Base-by-base conservation (phyloP, 2,797 vertebrate species). In the Ceyx erithaca region DNA sequence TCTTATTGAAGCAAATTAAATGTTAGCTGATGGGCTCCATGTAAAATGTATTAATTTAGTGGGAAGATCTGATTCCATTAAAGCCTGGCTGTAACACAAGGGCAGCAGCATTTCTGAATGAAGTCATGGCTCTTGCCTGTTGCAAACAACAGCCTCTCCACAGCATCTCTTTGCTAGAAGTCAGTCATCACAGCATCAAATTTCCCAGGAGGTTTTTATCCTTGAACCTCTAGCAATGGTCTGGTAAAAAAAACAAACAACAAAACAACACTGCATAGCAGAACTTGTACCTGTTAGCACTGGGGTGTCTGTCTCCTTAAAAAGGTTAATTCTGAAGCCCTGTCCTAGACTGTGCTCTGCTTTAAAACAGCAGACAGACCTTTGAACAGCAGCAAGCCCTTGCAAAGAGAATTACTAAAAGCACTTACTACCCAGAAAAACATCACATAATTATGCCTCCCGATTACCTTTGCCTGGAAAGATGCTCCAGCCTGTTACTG, bases 1-100 rank as follows among this genome's bases (percentile, higher is more conserved):
- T 80, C 78, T 92, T 43, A 28, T 4, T 35, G 94, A 95, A 92
- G 93, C 68, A 95, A 98, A 98, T 97, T 95, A 98, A 98, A 97
- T 91, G 97, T 89, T 90, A 71, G 82, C 92, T 94, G 96, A 97
- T 97, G 91, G 95, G 96, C 96, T 95, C 92, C 86, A 20, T 4
- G 46, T 94, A 96, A 95, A 95, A 96, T 16, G 49, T 71, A 96
- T 97, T 97, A 95, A 97, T 97, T 97, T 95, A 96, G 96, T 84
- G 94, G 54, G 91, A 93, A 92, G 18, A 43, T 66, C 94, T 54
- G 78, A 94, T 95, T 96, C 97, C 95, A 98, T 97, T 97, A 97
- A 83, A 94, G 89, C 67, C 95, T 85, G 97, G 92, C 95, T 54
- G 90, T 67, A 95, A 92, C 62, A 90, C 96, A 87, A 68, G 7